Base-by-base conservation (phyloP, 2,888 invertebrate genomes). In the Vesta saturnalis region DNA sequence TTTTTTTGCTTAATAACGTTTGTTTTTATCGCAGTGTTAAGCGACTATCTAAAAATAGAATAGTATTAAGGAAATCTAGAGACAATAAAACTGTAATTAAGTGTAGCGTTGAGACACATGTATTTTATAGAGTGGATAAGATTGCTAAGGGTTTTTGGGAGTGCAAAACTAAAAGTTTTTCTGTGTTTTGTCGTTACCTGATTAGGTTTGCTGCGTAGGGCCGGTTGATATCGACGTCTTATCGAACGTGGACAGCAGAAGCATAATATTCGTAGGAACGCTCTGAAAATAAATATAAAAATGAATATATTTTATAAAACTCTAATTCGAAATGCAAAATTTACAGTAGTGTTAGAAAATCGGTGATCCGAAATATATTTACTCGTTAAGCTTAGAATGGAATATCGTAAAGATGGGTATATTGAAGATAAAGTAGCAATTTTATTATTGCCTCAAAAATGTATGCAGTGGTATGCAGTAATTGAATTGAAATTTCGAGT, bases 231-330 rank as follows among this genome's bases (percentile, higher is more conserved):
- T 85, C 92, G 91, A 82, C 92, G 87, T 75, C 92, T 88, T 77
- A 94, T 87, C 80, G 92, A 91, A 76, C 94, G 87, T 1, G 95
- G 95, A 84, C 95, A 95, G 85, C 95, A 96, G 55, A 91, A 92
- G 85, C 96, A 97, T 68, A 97, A 85, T 78, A 97, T 94, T 80
- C 96, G 90, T 64, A 94, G 90, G 84, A 97, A 97, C 16, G 97
- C 97, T 85, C 97, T 95, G 92, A 91, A 89, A 76, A 52, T 66
- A 47, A 60, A 60, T n/a, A 39, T 49, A 14, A 12, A 35, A 47
- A 57, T 55, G 12, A 39, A 39, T 39, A 39, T 39, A n/a, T 39
- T 30, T 39, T 39, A 10, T n/a, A n/a, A n/a, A n/a, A n/a, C n/a
- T n/a, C n/a, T n/a, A n/a, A n/a, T n/a, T n/a, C n/a, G n/a, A n/a